Percentiles rank a stretch among this genome's conserved stretches.
Evolutionary conservation across 2,888 invertebrate genomes (phyloP).

Genomic region (Tetramorium bicarinatum): DNA sequence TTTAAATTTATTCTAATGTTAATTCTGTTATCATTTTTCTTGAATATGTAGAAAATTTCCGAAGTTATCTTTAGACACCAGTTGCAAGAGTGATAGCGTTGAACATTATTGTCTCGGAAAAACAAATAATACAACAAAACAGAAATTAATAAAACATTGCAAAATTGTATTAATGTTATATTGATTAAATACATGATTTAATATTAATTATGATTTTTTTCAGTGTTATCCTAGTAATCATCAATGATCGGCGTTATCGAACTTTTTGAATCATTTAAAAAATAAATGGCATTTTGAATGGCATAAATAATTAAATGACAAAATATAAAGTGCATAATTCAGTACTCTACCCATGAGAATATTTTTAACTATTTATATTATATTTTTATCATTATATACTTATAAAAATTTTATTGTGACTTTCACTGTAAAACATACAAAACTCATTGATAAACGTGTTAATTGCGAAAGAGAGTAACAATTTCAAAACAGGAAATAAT

Average conservation of each 20-base stretch:
- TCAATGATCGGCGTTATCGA: neutral
- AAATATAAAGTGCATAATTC: neutral
- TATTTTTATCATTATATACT: neutral
- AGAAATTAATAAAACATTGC: neutral
- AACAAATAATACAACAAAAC: neutral
- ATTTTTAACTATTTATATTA: neutral
- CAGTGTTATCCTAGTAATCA: neutral
- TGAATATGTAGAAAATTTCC: neutral
- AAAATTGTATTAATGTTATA: neutral
- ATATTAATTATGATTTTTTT: neutral
- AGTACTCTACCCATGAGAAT: neutral
- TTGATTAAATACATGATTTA: neutral
- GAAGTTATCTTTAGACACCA: neutral
- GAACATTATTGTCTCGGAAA: neutral
- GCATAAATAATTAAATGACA: neutral
- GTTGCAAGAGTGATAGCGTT: neutral
- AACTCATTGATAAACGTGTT: neutral
- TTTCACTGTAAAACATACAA: neutral
- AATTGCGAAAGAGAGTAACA: neutral
- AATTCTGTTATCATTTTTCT: neutral
- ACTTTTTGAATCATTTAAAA: neutral
- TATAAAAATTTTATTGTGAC: neutral
- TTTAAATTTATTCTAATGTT: neutral
- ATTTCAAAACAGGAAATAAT: neutral
- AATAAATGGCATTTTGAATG: neutral